Percentiles rank a stretch among this genome's conserved stretches.
Evolutionary conservation across 2,797 vertebrate genomes (phyloP).

Genomic region (Columba guinea): DNA sequence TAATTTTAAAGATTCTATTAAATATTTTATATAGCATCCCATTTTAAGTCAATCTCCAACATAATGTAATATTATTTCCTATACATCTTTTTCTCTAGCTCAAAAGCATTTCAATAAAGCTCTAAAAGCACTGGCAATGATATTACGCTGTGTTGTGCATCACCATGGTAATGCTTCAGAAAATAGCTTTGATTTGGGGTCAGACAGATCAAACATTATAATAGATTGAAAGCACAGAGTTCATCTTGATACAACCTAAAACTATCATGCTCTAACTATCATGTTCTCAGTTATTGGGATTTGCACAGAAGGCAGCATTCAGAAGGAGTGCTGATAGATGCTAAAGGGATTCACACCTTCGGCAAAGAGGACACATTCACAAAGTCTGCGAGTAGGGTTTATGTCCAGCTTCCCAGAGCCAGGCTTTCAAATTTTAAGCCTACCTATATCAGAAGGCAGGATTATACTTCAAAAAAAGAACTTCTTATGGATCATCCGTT

Average conservation of each 20-base stretch:
- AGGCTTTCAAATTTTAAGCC: not conserved
- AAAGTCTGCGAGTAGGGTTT: not conserved
- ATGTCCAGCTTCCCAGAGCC: not conserved
- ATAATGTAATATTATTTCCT: not conserved
- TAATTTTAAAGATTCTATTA: slow-evolving; percentile 17
- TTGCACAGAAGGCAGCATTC: not conserved
- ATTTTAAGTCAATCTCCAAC: not conserved
- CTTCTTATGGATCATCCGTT: not conserved
- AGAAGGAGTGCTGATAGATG: not conserved
- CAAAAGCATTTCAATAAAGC: slow-evolving; percentile 50
- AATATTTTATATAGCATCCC: not conserved
- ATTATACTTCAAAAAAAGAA: not conserved
- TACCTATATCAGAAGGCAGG: not conserved
- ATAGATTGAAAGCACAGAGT: not conserved
- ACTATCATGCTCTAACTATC: not conserved
- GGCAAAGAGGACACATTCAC: not conserved
- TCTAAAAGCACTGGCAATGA: slow-evolving; percentile 10
- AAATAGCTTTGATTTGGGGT: slow-evolving; percentile 49
- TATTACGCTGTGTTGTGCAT: not conserved
- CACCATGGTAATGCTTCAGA: slow-evolving; percentile 58
- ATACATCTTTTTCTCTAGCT: not conserved
- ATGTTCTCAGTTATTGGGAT: not conserved
- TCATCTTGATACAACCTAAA: not conserved
- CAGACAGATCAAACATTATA: slow-evolving; percentile 21
- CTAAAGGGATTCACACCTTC: not conserved